Evolutionary conservation across 2,888 invertebrate species (phyloP), one percentile per base, ranked within the genome.

Genomic region (Drosophila rellima): DNA sequence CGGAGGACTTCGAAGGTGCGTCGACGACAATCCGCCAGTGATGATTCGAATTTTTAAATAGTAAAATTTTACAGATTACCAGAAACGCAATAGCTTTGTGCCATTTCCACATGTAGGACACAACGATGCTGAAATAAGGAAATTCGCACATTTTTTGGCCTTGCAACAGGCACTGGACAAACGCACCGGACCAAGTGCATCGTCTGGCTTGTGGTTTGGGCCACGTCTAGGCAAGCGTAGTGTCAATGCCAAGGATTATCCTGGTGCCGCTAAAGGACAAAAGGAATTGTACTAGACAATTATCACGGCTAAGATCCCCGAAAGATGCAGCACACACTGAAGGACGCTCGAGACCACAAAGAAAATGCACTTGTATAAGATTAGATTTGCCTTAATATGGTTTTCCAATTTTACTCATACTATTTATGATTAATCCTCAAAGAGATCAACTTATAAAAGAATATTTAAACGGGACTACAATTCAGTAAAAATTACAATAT

Each of bases 151-250:
- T 66, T 71, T 91, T 47, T 63, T 91, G 67, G 91, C 91, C n/a
- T 70, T 91, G 52, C 90, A 92, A 59, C 91, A 92, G 67, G 88
- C 92, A 1, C 65, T 92, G 50, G 91, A 92, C 11, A 93, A 92
- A 69, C 90, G 91, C 31, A 91, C 91, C 1, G 91, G 90, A 47
- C 91, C 92, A 6, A 91, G 92, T 59, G 92, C 92, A 45, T 93
- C 92, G 37, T 92, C 92, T 20, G 94, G 94, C 0, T 93, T 95
- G 92, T 96, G 95, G 96, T 95, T 95, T 80, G 96, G 95, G 37
- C 95, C 95, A 0, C 93, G 95, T 44, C 92, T 95, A 23, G 96
- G 95, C 61, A 93, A 94, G 69, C 91, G 91, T n/a, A 91, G 91
- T 60, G 75, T 90, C 4, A 76, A 82, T 48, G 77, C 60, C 18